Conservation (phyloP, 2,113 vertebrate species). For the Cebus imitator region DNA sequence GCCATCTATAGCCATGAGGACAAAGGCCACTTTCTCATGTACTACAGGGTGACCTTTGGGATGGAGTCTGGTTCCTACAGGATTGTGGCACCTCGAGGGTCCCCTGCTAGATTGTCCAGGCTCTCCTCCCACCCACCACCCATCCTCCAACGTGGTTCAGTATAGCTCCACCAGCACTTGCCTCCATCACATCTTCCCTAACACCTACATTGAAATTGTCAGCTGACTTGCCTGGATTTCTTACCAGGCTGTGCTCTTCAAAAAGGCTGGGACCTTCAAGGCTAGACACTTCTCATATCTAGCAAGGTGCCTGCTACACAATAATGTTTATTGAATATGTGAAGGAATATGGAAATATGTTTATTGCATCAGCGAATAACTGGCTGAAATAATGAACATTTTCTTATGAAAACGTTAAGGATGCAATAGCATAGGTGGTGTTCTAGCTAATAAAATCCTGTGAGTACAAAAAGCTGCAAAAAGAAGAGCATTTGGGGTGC, state of each 20-base stretch:
- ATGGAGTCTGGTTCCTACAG: not conserved
- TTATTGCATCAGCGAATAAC: not conserved
- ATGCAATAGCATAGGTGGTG: not conserved
- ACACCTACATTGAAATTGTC: not conserved
- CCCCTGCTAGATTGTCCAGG: not conserved
- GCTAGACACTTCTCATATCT: not conserved
- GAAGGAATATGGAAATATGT: not conserved
- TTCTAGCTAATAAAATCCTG: not conserved
- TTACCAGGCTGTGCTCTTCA: not conserved
- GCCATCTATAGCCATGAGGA: not conserved
- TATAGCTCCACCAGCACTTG: not conserved
- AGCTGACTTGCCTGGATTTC: not conserved
- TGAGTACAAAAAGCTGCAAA: not conserved
- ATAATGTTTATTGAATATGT: not conserved
- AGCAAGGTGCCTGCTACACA: not conserved
- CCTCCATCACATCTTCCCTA: fast-evolving
- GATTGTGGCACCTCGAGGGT: too few relatives aligned
- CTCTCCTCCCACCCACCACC: not conserved
- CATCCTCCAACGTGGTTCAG: not conserved
- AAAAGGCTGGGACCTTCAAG: not conserved
- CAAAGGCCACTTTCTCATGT: not conserved
- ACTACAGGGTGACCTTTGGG: not conserved
- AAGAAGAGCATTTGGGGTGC: not conserved
- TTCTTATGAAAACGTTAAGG: not conserved
- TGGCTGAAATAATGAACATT: not conserved